Base-by-base conservation (phyloP, 1,140 invertebrate species). In the Chironomus tepperi region DNA sequence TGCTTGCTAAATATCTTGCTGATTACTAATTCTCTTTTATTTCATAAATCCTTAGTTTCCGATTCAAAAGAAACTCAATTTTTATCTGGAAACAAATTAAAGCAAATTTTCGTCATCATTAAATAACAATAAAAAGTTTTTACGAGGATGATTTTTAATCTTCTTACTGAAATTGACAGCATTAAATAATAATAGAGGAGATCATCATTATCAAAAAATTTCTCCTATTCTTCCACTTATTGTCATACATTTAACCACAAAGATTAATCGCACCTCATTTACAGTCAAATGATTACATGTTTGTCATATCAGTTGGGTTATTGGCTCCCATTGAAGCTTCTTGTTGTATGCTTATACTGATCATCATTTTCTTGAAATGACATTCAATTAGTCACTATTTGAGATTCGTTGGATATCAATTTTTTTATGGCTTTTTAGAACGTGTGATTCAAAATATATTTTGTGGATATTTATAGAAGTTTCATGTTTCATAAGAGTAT, bases 281-380 rank as follows among this genome's bases (percentile, higher is more conserved):
- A 70, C 16, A 70, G 65, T 18, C 65, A 70, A 70, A 70, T 18
- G 65, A 70, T 70, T 70, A 70, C 65, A 70, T 18, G 65, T 18
- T 70, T 18, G 16, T 70, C 18, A 18, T 21, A 9, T 70, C 65
- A 70, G 47, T 70, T 70, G 65, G 65, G 18, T 70, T 70, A 70
- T 34, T 34, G 18, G 65, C 65, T 70, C 18, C 65, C 18, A 18
- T 15, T 70, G 65, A 18, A 18, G 65, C 65, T 70, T 70, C 65
- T 19, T 9, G 16, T 70, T 57, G 47, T 57, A 3, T 47, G 5
- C 47, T 57, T 57, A 12, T 9, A 57, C 5, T n/a, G 47, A 57
- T n/a, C 12, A 57, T 57, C 12, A 57, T 57, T 57, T n/a, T n/a
- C 12, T 57, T 9, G 24, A 34, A 57, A 57, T 57, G 47, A 57